Base-by-base conservation (phyloP, 2,888 invertebrate genomes). In the Priocnemis perturbator region DNA sequence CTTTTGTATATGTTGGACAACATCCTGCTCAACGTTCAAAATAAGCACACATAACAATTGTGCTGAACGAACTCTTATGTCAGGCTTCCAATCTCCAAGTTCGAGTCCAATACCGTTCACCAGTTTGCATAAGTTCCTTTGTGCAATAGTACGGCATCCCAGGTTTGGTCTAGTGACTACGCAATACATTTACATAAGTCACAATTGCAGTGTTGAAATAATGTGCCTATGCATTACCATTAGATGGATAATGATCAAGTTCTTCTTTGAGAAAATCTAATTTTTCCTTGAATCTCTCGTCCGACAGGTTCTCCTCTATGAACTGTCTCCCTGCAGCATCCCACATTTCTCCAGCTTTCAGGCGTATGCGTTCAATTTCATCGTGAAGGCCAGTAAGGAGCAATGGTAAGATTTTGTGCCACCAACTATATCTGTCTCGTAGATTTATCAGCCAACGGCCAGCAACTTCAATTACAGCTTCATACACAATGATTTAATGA, bases 361-460 rank as follows among this genome's bases (percentile, higher is more conserved):
- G 88, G 68, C 93, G 90, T n/a, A 95, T 93, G 70, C 95, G 94
- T 1, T 91, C 91, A 69, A 95, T 93, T 69, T 95, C 95, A 87
- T 98, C 98, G 80, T 94, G 94, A 2, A 97, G 90, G 68, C 97
- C 94, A 53, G 97, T 96, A 45, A 98, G 89, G 3, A 97, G 89
- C 14, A 98, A 89, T 0, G 98, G 98, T 77, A 98, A 91, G 81
- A 98, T 92, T 78, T 94, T 94, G 86, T 95, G 93, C 91, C 96
- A 97, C 89, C 93, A 97, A 0, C 97, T 97, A 86, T 98, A 98
- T 78, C 98, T 91, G 87, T 98, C 97, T 61, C 91, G 91, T 66
- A 97, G 92, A 64, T 93, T 92, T 26, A 95, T 86, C 86, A 97
- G 90, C 95, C 97, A 95, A 55, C 91, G 90, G 2, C 95, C 95